These are phyloP conservation scores for Charadrius vociferus DNA, from an alignment of 2,113 vertebrate genomes.

Conservation along the genomic window DNA sequence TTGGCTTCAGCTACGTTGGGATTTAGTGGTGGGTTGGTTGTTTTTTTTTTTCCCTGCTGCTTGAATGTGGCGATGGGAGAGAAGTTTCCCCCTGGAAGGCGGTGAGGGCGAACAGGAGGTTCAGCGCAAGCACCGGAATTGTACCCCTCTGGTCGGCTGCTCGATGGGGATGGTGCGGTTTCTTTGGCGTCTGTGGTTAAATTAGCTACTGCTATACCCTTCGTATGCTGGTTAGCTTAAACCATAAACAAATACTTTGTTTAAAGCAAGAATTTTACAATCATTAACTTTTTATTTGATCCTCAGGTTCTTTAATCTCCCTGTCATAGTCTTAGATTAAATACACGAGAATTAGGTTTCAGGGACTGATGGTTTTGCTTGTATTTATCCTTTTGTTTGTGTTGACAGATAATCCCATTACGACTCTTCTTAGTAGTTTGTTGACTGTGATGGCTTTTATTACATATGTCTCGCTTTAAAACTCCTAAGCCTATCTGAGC, in stretches of 20 bases:
- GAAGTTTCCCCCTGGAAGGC: neutral
- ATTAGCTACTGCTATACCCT: neutral
- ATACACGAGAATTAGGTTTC: conserved; percentile 21
- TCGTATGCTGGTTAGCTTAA: neutral
- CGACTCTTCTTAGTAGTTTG: conserved; percentile 18
- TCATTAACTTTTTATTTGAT: conserved; percentile 35
- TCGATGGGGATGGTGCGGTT: neutral
- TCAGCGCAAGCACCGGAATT: too few species aligned
- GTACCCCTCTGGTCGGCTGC: neutral
- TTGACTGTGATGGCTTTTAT: conserved; percentile 45
- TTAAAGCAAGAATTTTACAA: conserved; percentile 21
- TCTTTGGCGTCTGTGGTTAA: neutral
- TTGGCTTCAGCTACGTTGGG: neutral
- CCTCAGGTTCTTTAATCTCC: conserved; percentile 3
- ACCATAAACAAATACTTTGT: neutral
- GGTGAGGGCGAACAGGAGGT: neutral
- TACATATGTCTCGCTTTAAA: conserved; percentile 28
- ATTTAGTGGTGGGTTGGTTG: neutral
- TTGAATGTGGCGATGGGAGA: neutral
- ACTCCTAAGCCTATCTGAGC: conserved; percentile 9
- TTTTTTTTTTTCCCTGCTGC: neutral
- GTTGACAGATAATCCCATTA: conserved; percentile 67
- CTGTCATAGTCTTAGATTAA: conserved; percentile 26
- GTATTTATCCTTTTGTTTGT: conserved; percentile 68
- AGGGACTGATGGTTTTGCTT: conserved; percentile 25